A percentile compares a stretch with the other conserved stretches of the same genome.
Evolutionary conservation across 2,888 invertebrate species (phyloP).

Genomic region (Amiota communis): DNA sequence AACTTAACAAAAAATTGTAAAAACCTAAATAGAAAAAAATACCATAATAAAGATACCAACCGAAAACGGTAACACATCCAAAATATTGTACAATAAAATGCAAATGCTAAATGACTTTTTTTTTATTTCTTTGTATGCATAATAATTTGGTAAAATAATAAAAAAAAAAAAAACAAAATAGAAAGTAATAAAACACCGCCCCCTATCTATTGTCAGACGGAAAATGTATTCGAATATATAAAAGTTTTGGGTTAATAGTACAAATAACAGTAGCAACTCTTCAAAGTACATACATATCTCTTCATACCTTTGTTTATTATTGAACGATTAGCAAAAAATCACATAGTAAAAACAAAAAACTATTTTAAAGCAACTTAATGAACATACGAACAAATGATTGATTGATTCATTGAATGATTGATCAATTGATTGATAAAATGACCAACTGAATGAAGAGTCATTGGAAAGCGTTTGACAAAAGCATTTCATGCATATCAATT

Average conservation of each 20-base stretch:
- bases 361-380: too few species aligned
- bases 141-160: constrained; percentile 11
- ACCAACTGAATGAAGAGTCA: neutral
- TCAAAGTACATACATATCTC: too few species aligned
- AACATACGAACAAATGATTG: too few species aligned
- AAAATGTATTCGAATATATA: neutral
- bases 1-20: neutral
- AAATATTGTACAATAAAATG: too few species aligned
- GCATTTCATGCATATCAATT: constrained; percentile 56
- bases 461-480: too few species aligned
- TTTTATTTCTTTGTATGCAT: constrained; percentile 3
- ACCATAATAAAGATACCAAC: neutral
- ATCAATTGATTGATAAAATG: too few species aligned
- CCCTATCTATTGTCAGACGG: neutral
- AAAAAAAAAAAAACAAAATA: neutral
- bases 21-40: constrained; percentile 7
- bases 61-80: too few species aligned
- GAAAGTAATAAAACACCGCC: neutral
- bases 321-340: constrained; percentile 26
- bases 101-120: too few species aligned
- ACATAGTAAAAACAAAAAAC: constrained; percentile 25
- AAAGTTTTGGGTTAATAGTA: neutral
- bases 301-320: neutral
- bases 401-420: too few species aligned
- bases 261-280: neutral